A percentile compares a stretch with the other conserved stretches of the same genome.
Evolutionary conservation across 2,113 vertebrate genomes (phyloP).

Genomic region (Macheiramphus alcinus): DNA sequence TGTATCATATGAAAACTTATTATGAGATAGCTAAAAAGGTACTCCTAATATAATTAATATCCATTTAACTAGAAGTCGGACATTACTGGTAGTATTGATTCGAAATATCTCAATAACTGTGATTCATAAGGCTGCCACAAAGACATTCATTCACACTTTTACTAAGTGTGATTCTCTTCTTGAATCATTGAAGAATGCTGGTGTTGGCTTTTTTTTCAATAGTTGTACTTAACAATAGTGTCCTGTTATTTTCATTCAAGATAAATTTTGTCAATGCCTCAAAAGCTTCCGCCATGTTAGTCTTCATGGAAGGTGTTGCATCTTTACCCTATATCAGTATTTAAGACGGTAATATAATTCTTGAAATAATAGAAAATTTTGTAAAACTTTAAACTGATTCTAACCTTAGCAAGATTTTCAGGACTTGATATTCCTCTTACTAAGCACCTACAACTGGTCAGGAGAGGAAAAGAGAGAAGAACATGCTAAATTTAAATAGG

Average conservation of each 20-base stretch:
- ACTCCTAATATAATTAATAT: not conserved
- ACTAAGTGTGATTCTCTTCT: not conserved
- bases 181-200: not conserved
- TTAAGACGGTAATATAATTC: not conserved
- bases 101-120: not conserved
- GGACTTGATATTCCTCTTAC: not conserved
- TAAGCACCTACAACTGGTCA: not conserved
- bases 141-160: not conserved
- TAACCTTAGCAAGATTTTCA: not conserved
- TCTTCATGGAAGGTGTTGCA: not conserved
- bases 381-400: not conserved
- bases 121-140: not conserved
- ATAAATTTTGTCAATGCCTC: not conserved
- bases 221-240: not conserved
- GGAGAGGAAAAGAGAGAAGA: not conserved
- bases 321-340: not conserved
- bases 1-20: not conserved
- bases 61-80: not conserved
- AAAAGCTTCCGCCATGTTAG: not conserved
- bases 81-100: not conserved
- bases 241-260: not conserved
- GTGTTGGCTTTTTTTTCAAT: accelerated
- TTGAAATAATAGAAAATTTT: not conserved
- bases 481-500: not conserved
- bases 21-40: not conserved